phyloP scores from a whole-genome alignment of 2,113 vertebrate species.

The Phalacrocorax pelagicus region DNA sequence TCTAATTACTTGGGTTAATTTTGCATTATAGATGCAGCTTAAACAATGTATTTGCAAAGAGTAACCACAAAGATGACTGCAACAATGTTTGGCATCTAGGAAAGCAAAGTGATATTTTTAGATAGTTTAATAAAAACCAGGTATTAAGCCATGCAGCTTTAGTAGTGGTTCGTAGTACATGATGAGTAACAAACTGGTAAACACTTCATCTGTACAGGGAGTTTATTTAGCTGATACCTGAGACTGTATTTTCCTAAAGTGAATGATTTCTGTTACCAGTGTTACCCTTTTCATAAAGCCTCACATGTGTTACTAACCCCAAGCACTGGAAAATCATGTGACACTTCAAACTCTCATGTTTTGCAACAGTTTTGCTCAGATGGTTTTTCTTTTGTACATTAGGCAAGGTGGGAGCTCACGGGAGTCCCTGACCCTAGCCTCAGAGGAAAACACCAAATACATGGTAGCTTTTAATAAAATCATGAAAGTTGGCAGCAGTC shows the following conservation, averaged over 20 bases:
- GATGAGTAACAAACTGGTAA: not conserved
- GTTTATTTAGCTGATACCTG: not conserved
- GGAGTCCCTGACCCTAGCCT: not conserved
- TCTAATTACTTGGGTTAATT: not conserved
- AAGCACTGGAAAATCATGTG: not conserved
- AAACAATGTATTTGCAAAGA: not conserved
- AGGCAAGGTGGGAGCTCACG: not conserved
- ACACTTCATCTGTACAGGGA: not conserved
- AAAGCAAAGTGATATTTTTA: not conserved
- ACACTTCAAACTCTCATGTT: not conserved
- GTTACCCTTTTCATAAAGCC: not conserved
- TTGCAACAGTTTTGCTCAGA: not conserved
- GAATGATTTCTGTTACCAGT: not conserved
- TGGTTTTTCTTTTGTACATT: not conserved
- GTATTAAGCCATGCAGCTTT: not conserved
- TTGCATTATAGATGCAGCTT: not conserved
- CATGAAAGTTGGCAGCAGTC: not conserved
- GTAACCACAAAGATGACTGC: not conserved
- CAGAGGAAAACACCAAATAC: not conserved
- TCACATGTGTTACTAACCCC: not conserved
- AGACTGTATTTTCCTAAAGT: not conserved
- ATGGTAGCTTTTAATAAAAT: not conserved
- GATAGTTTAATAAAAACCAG: not conserved
- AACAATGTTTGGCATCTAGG: not conserved
- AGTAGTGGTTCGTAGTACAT: not conserved